Evolutionary conservation across 2,113 vertebrate genomes (phyloP), one percentile per base, ranked within the genome.

Genomic region (Gadus chalcogrammus): DNA sequence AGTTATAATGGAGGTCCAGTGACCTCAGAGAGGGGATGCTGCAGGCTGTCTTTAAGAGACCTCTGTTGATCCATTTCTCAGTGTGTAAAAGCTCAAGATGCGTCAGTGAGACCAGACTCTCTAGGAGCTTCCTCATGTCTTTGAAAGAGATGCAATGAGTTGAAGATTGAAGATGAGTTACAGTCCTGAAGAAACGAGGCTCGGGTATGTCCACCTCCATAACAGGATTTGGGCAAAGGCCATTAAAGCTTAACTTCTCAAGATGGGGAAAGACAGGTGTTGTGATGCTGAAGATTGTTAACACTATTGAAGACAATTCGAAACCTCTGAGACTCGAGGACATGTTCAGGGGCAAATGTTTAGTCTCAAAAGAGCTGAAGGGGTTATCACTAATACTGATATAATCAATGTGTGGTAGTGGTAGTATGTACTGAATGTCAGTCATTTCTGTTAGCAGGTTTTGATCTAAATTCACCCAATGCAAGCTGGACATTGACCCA

Each of bases 31-130:
- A 42, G 64, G 81, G 76, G 53, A 83, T 71, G 12, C 76, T 73
- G 66, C 90, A 92, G 69, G 84, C 78, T 31, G 86, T 18, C 48
- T 77, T 73, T 16, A 86, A 67, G 66, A 90, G 67, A 65, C 27
- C 67, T 53, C 18, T 22, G 2, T 79, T 68, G 52, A 80, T 67
- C 22, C 74, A 74, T 9, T 70, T 20, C 67, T 64, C 11, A 27
- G 82, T 77, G 52, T 84, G 35, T 56, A 68, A 70, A 60, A 90
- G 48, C 58, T 80, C 79, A 63, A 89, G 75, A 58, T 87, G 42
- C 5, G 80, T 58, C 68, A 82, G 72, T 15, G 73, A 79, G 38
- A 76, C 84, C n/a, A 85, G 64, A 24, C 66, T 84, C 56, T 82
- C 73, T 16, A 88, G 69, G 12, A 84, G 0, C 11, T 9, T 1